A percentile compares a stretch with the other conserved stretches of the same genome.
These are phyloP conservation scores for Enteromius paludinosus DNA, from an alignment of 2,797 vertebrate species.

Conservation along the genomic window DNA sequence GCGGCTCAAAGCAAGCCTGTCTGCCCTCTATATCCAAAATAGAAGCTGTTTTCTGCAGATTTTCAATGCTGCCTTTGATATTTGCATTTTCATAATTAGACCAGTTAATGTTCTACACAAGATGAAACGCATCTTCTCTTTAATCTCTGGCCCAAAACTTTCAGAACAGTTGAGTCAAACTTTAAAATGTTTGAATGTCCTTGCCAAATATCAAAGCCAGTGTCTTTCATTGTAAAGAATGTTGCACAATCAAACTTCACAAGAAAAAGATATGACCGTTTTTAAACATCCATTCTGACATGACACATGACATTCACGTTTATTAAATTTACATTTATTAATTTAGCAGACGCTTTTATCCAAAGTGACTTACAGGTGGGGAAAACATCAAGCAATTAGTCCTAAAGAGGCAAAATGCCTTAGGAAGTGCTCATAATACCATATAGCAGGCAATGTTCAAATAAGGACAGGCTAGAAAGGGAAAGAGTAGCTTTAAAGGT, in stretches of 20 bases:
- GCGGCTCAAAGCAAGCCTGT: not conserved
- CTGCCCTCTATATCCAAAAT: slow-evolving; percentile 18
- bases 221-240: not conserved
- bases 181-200: not conserved
- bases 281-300: too few relatives aligned
- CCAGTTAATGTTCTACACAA: slow-evolving; percentile 19
- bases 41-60: slow-evolving; percentile 4
- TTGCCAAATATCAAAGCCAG: not conserved
- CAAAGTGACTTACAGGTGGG: too few relatives aligned
- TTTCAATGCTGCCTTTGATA: slow-evolving; percentile 28
- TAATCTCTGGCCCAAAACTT: not conserved
- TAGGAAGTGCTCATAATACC: too few relatives aligned
- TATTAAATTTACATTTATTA: too few relatives aligned
- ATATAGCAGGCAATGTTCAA: too few relatives aligned
- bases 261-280: not conserved
- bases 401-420: too few relatives aligned
- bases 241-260: not conserved
- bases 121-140: slow-evolving; percentile 17
- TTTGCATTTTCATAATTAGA: slow-evolving; percentile 31
- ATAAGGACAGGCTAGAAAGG: too few relatives aligned
- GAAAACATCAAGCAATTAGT: too few relatives aligned
- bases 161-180: not conserved
- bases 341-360: too few relatives aligned
- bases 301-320: too few relatives aligned
- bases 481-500: too few relatives aligned